phyloP scores from a whole-genome alignment of 2,888 invertebrate genomes.

The Sylvicola fuscatus region DNA sequence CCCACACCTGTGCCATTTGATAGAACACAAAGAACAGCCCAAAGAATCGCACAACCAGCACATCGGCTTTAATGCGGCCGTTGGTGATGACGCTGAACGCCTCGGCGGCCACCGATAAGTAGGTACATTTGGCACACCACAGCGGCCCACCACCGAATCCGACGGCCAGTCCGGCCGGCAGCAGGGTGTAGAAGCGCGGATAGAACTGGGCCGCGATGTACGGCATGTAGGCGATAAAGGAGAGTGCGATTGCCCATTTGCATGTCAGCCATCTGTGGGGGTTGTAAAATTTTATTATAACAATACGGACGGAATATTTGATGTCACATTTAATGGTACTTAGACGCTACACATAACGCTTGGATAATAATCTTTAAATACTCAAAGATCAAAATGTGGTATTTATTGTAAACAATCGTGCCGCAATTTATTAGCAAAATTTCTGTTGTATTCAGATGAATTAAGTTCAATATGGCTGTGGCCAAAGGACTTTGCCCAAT shows the following conservation, averaged over 20 bases:
- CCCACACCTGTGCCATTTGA: constrained; percentile 91
- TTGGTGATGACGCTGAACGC: constrained; percentile 56
- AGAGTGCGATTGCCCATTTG: constrained; percentile 71
- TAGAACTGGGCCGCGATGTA: constrained; percentile 83
- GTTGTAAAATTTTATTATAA: constrained; percentile 5
- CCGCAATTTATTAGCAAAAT: no score
- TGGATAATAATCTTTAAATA: no score
- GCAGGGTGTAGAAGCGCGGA: constrained; percentile 63
- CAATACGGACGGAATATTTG: no score
- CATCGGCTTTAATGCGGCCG: constrained; percentile 37
- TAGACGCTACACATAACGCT: no score
- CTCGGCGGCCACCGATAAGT: constrained; percentile 64
- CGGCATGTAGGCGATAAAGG: constrained; percentile 76
- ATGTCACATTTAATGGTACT: no score
- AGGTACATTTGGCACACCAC: constrained; percentile 93
- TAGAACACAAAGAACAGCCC: constrained; percentile 93
- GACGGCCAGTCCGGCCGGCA: constrained; percentile 64
- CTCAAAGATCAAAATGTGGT: no score
- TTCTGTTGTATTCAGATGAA: no score
- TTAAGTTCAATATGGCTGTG: no score
- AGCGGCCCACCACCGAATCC: constrained; percentile 82
- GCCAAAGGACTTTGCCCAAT: no score
- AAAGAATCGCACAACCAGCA: constrained; percentile 77
- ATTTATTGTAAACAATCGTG: no score
- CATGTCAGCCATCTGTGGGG: constrained; percentile 63